Base-by-base conservation (phyloP, 2,797 vertebrate genomes). In the Orestias chungarensis region DNA sequence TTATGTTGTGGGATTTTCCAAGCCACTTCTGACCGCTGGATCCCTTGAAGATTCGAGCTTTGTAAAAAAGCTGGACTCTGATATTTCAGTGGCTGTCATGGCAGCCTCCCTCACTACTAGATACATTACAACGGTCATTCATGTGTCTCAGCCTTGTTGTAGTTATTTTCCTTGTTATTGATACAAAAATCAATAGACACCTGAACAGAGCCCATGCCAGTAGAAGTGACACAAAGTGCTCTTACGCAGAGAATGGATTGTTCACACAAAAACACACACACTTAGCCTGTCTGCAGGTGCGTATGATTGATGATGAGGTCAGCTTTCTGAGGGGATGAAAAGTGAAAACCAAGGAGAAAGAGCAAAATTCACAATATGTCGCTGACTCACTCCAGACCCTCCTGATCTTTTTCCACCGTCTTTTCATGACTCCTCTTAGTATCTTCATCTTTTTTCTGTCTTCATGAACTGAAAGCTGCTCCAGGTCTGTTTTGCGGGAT, bases 371-470 rank as follows among this genome's bases (percentile, higher is more conserved):
- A 57, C 33, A 17, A 33, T 57, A 18, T 1, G 18, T 18, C 55
- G 23, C 46, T 47, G 44, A 47, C 44, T 23, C 8, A 6, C 15
- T 20, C 46, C 46, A 23, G 46, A 20, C 46, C 46, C 23, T 6
- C 18, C 46, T 57, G 15, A 14, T 42, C 49, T 33, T 25, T 23
- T 29, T 64, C 15, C 6, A 2, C 2, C 4, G 12, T 14, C 11
- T 59, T 67, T 29, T 33, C 20, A 17, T 23, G 33, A 70, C 15
- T 74, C 62, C 8, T n/a, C n/a, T 43, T 6, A 46, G 64, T 35
- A 68, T 55, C 31, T 7, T 38, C 38, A 15, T 70, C 20, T 27
- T n/a, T 57, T 23, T 50, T 47, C 62, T 27, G 40, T 62, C 74
- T 33, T 57, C 43, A 18, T 44, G n/a, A 15, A 20, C 25, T 12